These are phyloP conservation scores for Platygyra sinensis DNA, from an alignment of 64 coral and sea anemone species.

Conservation along the genomic window DNA sequence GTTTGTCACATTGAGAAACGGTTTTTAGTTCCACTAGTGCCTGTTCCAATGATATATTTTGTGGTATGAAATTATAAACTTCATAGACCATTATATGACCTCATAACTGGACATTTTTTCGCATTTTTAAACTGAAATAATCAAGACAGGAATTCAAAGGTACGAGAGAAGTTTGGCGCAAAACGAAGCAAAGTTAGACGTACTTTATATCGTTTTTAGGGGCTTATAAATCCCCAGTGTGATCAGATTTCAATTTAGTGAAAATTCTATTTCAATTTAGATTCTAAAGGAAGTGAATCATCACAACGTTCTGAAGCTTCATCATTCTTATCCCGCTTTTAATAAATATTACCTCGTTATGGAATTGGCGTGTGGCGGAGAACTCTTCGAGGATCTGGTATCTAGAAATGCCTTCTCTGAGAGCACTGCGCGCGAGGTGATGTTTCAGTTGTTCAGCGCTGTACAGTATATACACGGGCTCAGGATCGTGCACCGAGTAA, in stretches of 20 bases:
- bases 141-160: not conserved
- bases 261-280: too few relatives aligned
- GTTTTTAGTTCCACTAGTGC: not conserved
- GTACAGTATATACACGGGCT: slow-evolving; percentile 56
- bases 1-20: too few relatives aligned
- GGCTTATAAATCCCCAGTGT: too few relatives aligned
- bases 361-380: slow-evolving; percentile 61
- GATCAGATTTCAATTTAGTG: too few relatives aligned
- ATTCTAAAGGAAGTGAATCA: slow-evolving; percentile 38
- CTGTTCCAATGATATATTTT: not conserved
- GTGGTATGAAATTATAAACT: slow-evolving; percentile 14
- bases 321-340: slow-evolving; percentile 54
- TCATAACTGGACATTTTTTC: not conserved
- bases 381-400: slow-evolving; percentile 73
- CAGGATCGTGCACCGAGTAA: slow-evolving; percentile 61
- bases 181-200: too few relatives aligned
- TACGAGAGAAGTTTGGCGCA: not conserved
- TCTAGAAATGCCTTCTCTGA: slow-evolving; percentile 62
- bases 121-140: not conserved
- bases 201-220: too few relatives aligned
- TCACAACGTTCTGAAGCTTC: slow-evolving; percentile 67
- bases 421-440: slow-evolving; percentile 64
- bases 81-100: not conserved
- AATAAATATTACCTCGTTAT: slow-evolving; percentile 69
- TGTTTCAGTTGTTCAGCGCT: slow-evolving; percentile 63